Conservation (phyloP, 1,140 invertebrate species). For the Helicorthomorpha holstii region DNA sequence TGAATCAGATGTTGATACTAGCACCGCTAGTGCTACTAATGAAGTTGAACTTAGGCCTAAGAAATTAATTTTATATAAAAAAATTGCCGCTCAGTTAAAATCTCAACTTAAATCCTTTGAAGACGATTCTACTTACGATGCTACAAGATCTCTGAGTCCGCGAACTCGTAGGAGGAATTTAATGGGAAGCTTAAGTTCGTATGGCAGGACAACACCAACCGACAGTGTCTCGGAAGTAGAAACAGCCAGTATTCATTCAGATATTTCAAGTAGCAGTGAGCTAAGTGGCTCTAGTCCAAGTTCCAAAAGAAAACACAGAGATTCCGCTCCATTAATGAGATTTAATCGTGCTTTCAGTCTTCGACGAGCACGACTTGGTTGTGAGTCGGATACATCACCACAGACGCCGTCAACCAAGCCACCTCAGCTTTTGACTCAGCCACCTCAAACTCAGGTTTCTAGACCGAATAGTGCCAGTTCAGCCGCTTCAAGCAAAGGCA, state of each 20-base stretch:
- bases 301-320: background rate
- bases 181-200: conserved; percentile 1
- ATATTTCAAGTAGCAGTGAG: conserved; percentile 19
- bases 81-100: background rate
- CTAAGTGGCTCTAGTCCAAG: conserved; percentile 8
- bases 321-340: conserved; percentile 17
- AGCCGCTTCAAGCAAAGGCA: background rate
- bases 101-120: background rate
- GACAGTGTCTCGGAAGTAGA: background rate
- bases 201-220: background rate
- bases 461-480: background rate
- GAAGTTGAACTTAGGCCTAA: background rate
- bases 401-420: background rate
- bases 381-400: background rate
- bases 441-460: too few relatives aligned
- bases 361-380: conserved; percentile 4
- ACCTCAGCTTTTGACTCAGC: too few relatives aligned
- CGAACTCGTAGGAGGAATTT: background rate
- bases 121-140: background rate
- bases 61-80: too few relatives aligned
- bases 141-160: background rate
- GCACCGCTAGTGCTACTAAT: conserved; percentile 15
- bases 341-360: conserved; percentile 29
- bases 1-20: conserved; percentile 20
- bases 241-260: conserved; percentile 7